Conservation (phyloP, 2,113 vertebrate genomes). For the Larimichthys polyactis region DNA sequence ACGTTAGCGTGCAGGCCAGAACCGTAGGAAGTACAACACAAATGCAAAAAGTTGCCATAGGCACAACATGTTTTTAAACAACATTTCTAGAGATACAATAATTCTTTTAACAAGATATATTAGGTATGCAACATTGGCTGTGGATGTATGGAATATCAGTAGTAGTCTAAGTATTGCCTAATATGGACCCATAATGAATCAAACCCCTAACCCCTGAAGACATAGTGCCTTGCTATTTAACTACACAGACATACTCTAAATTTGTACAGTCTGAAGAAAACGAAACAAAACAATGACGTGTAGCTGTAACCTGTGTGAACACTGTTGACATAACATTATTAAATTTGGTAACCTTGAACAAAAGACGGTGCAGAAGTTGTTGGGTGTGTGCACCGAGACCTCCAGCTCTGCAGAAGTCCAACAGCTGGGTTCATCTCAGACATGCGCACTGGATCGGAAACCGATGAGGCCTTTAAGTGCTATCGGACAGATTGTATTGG, state of each 20-base stretch:
- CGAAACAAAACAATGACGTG: not conserved
- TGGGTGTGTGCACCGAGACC: conserved; percentile 18
- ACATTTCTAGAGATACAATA: too few relatives aligned
- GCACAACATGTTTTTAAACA: too few relatives aligned
- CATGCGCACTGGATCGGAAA: conserved; percentile 56
- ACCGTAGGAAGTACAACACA: not conserved
- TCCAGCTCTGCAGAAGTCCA: conserved; percentile 3
- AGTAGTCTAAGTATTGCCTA: too few relatives aligned
- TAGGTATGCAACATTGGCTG: too few relatives aligned
- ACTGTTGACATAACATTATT: not conserved
- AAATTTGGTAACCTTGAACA: not conserved
- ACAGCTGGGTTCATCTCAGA: conserved; percentile 47
- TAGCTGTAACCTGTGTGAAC: too few relatives aligned
- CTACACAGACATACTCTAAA: not conserved
- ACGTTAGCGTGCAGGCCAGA: not conserved
- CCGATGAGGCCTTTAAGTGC: conserved; percentile 24
- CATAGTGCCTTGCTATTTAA: not conserved
- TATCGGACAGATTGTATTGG: not conserved
- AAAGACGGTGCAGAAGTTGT: conserved; percentile 58
- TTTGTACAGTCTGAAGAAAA: not conserved
- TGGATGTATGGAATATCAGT: too few relatives aligned
- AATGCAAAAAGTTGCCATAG: not conserved
- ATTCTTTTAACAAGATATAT: too few relatives aligned
- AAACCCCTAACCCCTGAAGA: not conserved
- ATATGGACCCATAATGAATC: too few relatives aligned